Base-by-base conservation (phyloP, 2,888 invertebrate species). In the Notodonta dromedarius region DNA sequence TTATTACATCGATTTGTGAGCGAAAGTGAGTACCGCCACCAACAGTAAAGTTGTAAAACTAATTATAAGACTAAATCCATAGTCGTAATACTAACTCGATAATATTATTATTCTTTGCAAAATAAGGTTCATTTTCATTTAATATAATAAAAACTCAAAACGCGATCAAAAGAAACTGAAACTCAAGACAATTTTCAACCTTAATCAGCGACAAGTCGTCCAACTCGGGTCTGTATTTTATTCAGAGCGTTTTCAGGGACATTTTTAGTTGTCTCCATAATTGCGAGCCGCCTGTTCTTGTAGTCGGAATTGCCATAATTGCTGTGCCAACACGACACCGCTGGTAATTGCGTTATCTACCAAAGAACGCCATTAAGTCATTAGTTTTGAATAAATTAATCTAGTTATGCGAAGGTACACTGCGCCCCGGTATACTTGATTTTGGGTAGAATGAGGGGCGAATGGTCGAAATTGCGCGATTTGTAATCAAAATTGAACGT, bases 371-470 rank as follows among this genome's bases (percentile, higher is more conserved):
- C 61, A 76, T 75, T 72, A 77, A 66, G 73, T 74, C 72, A 63
- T 75, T 76, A 74, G 74, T 70, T 72, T 67, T 72, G 70, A 71
- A 76, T 75, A 68, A 70, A 75, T 76, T 67, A 76, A 76, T 76
- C 48, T 63, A 62, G 65, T 74, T 76, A 55, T 55, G 14, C 40
- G 24, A 24, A 32, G 32, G n/a, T 7, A 53, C 35, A 12, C 35
- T 40, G 8, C 55, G 11, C 50, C 24, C 52, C 13, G 14, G 40
- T n/a, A 55, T 14, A 40, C 55, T 55, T 55, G 16, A 24, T n/a
- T 48, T n/a, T 42, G 35, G 24, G 35, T 35, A 35, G 2, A 35
- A 35, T 35, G 5, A 35, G 1, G 35, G 35, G 24, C 24, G 24
- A 24, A 24, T 35, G 35, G 35, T 35, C 35, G 5, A 35, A 35